Base-by-base conservation (phyloP, 2,113 vertebrate genomes). In the Ovis canadensis region DNA sequence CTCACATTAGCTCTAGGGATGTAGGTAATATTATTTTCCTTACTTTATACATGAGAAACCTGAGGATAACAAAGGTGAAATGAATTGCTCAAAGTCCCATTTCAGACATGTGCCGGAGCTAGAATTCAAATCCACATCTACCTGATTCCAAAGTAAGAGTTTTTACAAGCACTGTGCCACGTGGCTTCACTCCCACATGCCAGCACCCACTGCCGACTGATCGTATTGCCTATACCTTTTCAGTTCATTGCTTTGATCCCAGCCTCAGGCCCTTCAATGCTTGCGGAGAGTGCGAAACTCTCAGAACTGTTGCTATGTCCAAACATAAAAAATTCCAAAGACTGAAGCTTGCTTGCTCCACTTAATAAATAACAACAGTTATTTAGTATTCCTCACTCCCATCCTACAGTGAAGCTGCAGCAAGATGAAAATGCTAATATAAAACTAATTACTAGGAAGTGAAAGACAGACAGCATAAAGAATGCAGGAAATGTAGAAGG, bases 361-460 rank as follows among this genome's bases (percentile, higher is more conserved):
- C 78, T 60, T 81, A 64, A 59, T 43, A 67, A 88, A 45, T 13
- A 93, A 71, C 21, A 60, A 45, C 45, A 50, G 19, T 27, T 86
- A 52, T 59, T 82, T 78, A 48, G 13, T 48, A 2, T 71, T 55
- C 15, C 2, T 78, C n/a, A 77, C 5, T 57, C 85, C 78, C 7
- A 40, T 33, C 40, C 21, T 80, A 23, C 27, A 55, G 2, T 84
- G 36, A 62, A 85, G 11, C 31, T 95, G 54, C 4, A 45, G 60
- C 9, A 19, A 59, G 52, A 36, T 90, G 23, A 94, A 27, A 82
- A 88, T 77, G 33, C 52, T 90, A 87, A n/a, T 81, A 9, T 52
- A 14, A 45, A 36, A 82, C 5, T 57, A 90, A 67, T 96, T 95
- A 27, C 78, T 2, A 54, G 91, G 48, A 94, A 77, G 78, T 55